Percentiles rank a stretch among this genome's conserved stretches.
phyloP scores from a whole-genome alignment of 2,888 invertebrate species.

The Abrostola tripartita region DNA sequence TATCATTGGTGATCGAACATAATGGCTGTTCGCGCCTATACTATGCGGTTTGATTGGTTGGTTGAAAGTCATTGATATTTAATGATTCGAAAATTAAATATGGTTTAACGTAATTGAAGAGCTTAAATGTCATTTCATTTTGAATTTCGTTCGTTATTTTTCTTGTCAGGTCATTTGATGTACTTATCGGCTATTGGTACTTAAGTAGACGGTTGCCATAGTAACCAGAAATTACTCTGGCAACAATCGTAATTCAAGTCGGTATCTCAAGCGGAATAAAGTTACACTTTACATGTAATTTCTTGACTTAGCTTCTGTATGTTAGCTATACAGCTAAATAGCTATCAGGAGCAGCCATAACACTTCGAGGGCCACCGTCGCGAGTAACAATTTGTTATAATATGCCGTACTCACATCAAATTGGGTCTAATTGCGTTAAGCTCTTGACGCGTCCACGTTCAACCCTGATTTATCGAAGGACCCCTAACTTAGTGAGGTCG shows the following conservation, averaged over 20 bases:
- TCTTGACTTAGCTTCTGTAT: not conserved
- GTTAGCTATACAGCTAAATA: conserved; percentile 1
- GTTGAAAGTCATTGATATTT: too few relatives aligned
- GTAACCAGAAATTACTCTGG: not conserved
- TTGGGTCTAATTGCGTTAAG: conserved; percentile 43
- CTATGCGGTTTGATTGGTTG: too few relatives aligned
- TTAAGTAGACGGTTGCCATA: not conserved
- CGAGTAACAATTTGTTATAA: conserved; percentile 16
- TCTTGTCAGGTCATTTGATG: too few relatives aligned
- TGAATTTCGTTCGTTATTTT: too few relatives aligned
- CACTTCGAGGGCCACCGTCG: conserved; percentile 2
- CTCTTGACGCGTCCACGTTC: conserved; percentile 32
- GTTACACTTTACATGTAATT: not conserved
- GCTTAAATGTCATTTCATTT: too few relatives aligned
- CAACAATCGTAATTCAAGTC: conserved; percentile 1
- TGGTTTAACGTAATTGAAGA: too few relatives aligned
- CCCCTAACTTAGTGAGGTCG: conserved; percentile 48
- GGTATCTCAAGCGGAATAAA: not conserved
- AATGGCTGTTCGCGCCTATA: too few relatives aligned
- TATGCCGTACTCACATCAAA: conserved; percentile 23
- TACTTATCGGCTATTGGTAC: not conserved
- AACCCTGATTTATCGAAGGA: conserved; percentile 43
- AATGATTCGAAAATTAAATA: too few relatives aligned
- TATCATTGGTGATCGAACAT: too few relatives aligned
- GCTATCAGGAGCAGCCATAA: conserved; percentile 3